phyloP scores from a whole-genome alignment of 2,113 vertebrate genomes.

The Lepisosteus oculatus region DNA sequence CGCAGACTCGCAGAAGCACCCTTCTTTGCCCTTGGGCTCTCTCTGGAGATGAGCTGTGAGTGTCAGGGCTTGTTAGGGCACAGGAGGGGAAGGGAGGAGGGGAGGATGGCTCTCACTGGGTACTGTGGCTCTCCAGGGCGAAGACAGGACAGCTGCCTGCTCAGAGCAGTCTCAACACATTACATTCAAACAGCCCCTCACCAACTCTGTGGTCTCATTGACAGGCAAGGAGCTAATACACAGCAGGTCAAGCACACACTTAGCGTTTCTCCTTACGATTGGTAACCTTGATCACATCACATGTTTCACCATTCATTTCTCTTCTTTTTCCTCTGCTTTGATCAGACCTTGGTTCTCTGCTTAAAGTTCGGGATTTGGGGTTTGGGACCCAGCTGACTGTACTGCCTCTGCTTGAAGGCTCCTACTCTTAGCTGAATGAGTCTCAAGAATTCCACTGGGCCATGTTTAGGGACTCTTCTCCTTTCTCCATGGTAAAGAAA shows the following conservation, averaged over 20 bases:
- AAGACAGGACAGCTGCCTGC: neutral
- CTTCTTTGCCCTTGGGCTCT: conserved; percentile 22
- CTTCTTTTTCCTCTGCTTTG: no score
- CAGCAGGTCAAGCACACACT: conserved; percentile 36
- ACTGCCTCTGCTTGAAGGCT: no score
- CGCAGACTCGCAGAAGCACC: conserved; percentile 2
- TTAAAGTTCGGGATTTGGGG: no score
- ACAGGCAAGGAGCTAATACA: conserved; percentile 38
- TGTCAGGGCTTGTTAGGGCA: conserved; percentile 46
- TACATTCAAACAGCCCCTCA: conserved; percentile 1
- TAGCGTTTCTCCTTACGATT: conserved; percentile 35
- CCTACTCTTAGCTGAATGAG: no score
- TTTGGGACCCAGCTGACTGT: no score
- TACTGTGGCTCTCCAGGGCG: conserved; percentile 21
- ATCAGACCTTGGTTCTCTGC: no score
- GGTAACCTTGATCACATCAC: conserved; percentile 17
- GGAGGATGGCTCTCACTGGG: conserved; percentile 31
- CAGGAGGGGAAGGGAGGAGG: conserved; percentile 24
- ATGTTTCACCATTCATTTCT: conserved; percentile 26
- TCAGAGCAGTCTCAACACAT: conserved; percentile 6
- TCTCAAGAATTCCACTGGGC: no score
- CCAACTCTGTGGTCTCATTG: conserved; percentile 37
- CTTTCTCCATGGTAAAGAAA: no score
- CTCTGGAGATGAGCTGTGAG: conserved; percentile 31
- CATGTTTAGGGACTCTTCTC: no score